A percentile compares a stretch with the other conserved stretches of the same genome.
Conservation (phyloP, 2,888 invertebrate genomes). For the Drosophila yooni region DNA sequence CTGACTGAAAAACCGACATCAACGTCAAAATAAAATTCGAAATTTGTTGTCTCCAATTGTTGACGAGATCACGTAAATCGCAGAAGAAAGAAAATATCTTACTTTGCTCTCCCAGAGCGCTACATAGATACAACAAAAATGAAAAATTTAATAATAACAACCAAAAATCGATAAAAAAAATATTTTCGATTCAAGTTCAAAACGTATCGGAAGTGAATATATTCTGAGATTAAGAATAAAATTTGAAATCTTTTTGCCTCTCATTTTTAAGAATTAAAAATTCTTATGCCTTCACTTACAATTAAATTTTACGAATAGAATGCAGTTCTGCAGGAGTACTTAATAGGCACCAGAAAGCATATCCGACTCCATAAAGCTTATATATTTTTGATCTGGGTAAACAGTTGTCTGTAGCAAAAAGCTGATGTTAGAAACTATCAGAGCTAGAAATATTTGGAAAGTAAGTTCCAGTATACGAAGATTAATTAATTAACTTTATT, state of each 20-base stretch:
- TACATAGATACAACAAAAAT: background rate
- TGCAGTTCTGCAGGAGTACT: background rate
- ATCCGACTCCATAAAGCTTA: background rate
- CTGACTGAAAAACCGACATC: slow-evolving; percentile 12
- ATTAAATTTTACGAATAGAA: background rate
- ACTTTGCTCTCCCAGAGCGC: slow-evolving; percentile 5
- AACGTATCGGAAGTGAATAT: background rate
- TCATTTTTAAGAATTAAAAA: background rate
- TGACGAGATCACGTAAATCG: slow-evolving; percentile 66
- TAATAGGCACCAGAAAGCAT: background rate
- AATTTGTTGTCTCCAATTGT: slow-evolving; percentile 27
- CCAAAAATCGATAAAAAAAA: background rate
- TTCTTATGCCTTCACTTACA: background rate
- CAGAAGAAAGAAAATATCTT: slow-evolving; percentile 12
- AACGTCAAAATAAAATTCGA: slow-evolving; percentile 28
- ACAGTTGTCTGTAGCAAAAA: background rate
- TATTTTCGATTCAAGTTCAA: background rate
- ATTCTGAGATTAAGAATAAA: background rate
- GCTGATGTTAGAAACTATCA: background rate
- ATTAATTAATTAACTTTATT: fast-evolving
- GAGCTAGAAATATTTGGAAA: background rate
- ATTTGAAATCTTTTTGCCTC: background rate
- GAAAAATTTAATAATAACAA: background rate
- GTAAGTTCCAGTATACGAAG: background rate
- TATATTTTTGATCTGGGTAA: background rate